Base-by-base conservation (phyloP, 2,888 invertebrate species). In the Candidula unifasciata region DNA sequence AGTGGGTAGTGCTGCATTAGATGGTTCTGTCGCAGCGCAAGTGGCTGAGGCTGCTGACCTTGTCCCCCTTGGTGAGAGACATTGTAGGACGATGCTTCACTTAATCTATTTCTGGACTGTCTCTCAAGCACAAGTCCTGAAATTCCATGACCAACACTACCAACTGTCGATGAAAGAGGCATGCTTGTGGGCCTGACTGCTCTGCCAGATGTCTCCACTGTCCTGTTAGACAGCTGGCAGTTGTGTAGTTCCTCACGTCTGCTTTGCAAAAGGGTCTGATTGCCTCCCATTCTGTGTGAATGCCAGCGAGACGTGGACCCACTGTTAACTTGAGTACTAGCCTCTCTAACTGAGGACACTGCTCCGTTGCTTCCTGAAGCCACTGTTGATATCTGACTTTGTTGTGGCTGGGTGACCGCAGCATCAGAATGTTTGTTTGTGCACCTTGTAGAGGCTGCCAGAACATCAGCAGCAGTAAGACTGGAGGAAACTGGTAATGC, bases 261-360 rank as follows among this genome's bases (percentile, higher is more conserved):
- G 35, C 68, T 78, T 60, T 83, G 83, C 24, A 83, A 18, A 24
- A 83, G 60, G 18, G 83, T 69, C 35, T 83, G 83, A 37, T 78
- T 83, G 44, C 83, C 83, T 54, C 82, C 82, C 82, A 82, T 82
- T 76, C 82, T 76, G 57, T 77, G 77, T 52, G 82, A 82, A 35
- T 68, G 77, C 82, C 82, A 77, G 21, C 66, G 76, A 2, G 82
- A 82, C 16, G 68, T 27, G 5, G 44, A 44, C 24, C 64, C 64
- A 54, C 73, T 82, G 74, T 30, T 82, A 30, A 71, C 73, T 33
- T 82, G 76, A 44, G 84, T 76, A 37, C 77, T 80, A 13, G 80
- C 80, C 33, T 80, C 77, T 18, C 69, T 80, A 13, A 77, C 80
- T 69, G 84, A 80, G 24, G 77, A 77, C 18, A 54, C 68, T 2